Base-by-base conservation (phyloP, 2,888 invertebrate genomes). In the Harpagoxenus sublaevis region DNA sequence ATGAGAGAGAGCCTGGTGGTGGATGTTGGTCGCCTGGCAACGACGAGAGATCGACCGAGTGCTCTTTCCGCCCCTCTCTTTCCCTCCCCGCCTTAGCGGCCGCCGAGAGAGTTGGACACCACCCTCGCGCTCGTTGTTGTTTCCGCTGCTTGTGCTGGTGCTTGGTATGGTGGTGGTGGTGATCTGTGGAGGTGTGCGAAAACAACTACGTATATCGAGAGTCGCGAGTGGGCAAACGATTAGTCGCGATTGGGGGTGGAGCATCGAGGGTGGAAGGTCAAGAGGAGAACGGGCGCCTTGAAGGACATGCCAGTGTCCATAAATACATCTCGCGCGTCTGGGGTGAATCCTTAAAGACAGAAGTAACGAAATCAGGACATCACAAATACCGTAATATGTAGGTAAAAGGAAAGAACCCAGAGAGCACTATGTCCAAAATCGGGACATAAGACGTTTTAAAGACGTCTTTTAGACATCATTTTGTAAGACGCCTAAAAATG, bases 31-130 rank as follows among this genome's bases (percentile, higher is more conserved):
- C 93, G 94, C 95, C 88, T 93, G 93, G 95, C 94, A 95, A 95
- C 95, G 92, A 90, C 92, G 93, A 91, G 94, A 94, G 95, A 95
- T 95, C 95, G 95, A 95, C 95, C 95, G 94, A 93, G 92, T 84
- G 86, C 88, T 89, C 90, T 92, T 89, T 89, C 88, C 78, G 66
- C 97, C 97, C 90, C 66, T 82, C 73, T 15, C 53, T 60, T 42
- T 28, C 31, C 60, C 15, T 51, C 66, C 65, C 63, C 31, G 57
- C 74, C 74, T 81, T 81, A 48, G 42, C 82, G 63, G 53, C 65
- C 63, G 12, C 63, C 82, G 42, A 75, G 63, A 75, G 70, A 70
- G 70, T 79, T 48, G 79, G 79, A 79, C 79, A 79, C 79, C 71
- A 81, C 60, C 71, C 79, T 71, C 79, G 60, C 31, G 60, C 31